Percentiles rank a stretch among this genome's conserved stretches.
These are phyloP conservation scores for Zonitis immaculata DNA, from an alignment of 2,888 invertebrate genomes.

Conservation along the genomic window DNA sequence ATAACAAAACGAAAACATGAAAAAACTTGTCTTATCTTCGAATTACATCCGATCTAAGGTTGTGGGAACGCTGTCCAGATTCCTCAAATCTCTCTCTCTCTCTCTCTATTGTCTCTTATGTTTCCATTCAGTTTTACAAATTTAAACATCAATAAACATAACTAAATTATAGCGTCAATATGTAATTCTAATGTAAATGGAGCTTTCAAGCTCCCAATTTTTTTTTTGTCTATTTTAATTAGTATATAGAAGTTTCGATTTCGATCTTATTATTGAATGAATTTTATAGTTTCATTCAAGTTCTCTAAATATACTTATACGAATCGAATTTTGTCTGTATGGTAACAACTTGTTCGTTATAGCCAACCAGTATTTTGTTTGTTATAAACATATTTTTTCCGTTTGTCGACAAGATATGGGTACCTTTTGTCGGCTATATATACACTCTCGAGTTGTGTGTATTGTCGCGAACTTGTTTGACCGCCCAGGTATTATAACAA, in stretches of 20 bases:
- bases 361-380: background rate
- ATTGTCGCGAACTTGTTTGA: conserved; percentile 6
- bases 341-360: background rate
- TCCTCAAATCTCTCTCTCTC: background rate
- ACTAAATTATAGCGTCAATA: too few relatives aligned
- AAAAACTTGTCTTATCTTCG: background rate
- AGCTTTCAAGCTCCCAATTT: too few relatives aligned
- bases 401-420: background rate
- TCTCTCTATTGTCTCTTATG: background rate
- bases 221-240: too few relatives aligned
- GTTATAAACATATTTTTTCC: background rate
- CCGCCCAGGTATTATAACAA: conserved; percentile 11
- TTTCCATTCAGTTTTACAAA: background rate
- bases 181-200: too few relatives aligned
- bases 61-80: background rate
- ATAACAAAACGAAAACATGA: background rate
- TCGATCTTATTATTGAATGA: too few relatives aligned
- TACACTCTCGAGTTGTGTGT: background rate
- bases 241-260: too few relatives aligned
- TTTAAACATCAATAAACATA: background rate
- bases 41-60: background rate
- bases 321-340: background rate
- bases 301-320: background rate
- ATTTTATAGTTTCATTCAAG: background rate
- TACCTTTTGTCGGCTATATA: conserved; percentile 7